A percentile compares a stretch with the other conserved stretches of the same genome.
These are phyloP conservation scores for Labrus mixtus DNA, from an alignment of 2,113 vertebrate genomes.

Conservation along the genomic window DNA sequence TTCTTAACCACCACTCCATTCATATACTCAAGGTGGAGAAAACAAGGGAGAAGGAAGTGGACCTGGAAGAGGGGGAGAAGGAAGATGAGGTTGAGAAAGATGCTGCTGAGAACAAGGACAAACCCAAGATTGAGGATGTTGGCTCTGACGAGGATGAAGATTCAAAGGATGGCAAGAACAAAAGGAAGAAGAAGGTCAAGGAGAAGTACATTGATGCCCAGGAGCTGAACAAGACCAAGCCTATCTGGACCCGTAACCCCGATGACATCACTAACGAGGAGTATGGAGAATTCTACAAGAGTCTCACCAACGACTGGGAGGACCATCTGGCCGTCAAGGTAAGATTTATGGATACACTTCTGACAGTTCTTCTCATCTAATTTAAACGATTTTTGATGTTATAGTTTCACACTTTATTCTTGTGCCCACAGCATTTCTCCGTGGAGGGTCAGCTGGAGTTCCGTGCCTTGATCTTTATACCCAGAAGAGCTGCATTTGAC, in stretches of 20 bases:
- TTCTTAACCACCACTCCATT: neutral
- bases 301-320: constrained; percentile 91
- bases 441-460: constrained; percentile 98
- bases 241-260: constrained; percentile 96
- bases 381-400: neutral
- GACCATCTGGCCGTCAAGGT: constrained; percentile 88
- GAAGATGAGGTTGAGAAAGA: constrained; percentile 80
- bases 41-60: constrained; percentile 91
- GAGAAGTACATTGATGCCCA: constrained; percentile 87
- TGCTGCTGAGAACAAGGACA: constrained; percentile 75
- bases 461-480: constrained; percentile 93
- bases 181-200: constrained; percentile 88
- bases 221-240: constrained; percentile 88
- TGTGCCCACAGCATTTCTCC: constrained; percentile 91
- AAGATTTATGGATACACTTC: neutral
- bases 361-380: neutral
- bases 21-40: constrained; percentile 89
- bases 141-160: constrained; percentile 86
- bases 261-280: constrained; percentile 97
- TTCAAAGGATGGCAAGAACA: constrained; percentile 83
- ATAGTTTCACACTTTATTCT: neutral
- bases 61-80: constrained; percentile 85
- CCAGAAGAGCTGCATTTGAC: constrained; percentile 94
- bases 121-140: constrained; percentile 86
- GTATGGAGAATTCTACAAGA: constrained; percentile 98